These are phyloP conservation scores for Coregonus ussuriensis DNA, from an alignment of 2,797 vertebrate species.

Conservation along the genomic window DNA sequence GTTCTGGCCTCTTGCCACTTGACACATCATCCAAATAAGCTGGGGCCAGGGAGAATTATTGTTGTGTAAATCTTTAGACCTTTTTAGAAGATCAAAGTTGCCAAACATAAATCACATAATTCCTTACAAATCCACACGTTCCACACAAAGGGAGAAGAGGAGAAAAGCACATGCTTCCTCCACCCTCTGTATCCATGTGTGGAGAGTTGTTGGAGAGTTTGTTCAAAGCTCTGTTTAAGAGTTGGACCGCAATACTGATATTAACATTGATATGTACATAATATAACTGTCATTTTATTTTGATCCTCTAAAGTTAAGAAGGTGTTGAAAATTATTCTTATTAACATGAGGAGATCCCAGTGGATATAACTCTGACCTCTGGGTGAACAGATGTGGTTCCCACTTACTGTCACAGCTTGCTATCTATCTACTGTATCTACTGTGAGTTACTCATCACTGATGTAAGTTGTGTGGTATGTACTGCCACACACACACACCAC, in stretches of 20 bases:
- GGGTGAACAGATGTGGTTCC: background rate
- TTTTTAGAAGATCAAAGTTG: conserved; percentile 47
- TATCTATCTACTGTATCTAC: background rate
- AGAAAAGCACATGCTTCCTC: conserved; percentile 14
- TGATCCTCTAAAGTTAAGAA: conserved; percentile 12
- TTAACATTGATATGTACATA: background rate
- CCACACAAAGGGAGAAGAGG: background rate
- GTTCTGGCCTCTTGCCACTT: conserved; percentile 31
- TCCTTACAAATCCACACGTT: conserved; percentile 13
- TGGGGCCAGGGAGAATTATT: conserved; percentile 36
- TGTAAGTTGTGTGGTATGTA: background rate
- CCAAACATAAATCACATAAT: conserved; percentile 26
- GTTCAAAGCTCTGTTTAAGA: background rate
- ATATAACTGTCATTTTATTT: conserved; percentile 28
- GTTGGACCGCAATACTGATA: background rate
- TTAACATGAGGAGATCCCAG: background rate
- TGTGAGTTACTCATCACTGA: background rate
- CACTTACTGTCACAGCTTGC: background rate
- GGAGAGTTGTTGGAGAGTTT: conserved; percentile 9
- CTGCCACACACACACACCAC: background rate
- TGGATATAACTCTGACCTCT: background rate
- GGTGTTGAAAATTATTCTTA: background rate
- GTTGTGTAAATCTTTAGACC: conserved; percentile 38
- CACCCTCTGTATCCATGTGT: background rate
- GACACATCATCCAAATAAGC: conserved; percentile 35